Evolutionary conservation across 2,113 vertebrate species (phyloP).

Genomic region (Calonectris borealis): DNA sequence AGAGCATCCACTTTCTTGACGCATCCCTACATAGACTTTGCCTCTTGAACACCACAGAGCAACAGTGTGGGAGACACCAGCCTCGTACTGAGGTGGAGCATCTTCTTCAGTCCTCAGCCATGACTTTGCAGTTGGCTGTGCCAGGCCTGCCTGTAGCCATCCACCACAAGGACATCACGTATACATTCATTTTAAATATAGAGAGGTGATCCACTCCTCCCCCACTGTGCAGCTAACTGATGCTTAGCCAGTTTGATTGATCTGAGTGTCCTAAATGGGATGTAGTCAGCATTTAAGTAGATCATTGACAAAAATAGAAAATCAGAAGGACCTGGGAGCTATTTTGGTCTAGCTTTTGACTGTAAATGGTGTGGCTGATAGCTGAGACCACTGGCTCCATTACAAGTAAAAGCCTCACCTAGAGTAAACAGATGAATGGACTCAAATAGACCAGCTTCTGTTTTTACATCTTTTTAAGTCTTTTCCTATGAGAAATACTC

Average conservation of each 20-base stretch:
- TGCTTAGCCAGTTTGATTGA: slow-evolving; percentile 20
- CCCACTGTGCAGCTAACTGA: neutral
- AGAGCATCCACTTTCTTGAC: neutral
- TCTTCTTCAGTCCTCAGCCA: neutral
- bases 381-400: slow-evolving; percentile 34
- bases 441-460: neutral
- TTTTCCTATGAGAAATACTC: neutral
- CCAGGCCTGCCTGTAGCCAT: neutral
- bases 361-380: slow-evolving; percentile 57
- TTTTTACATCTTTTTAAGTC: neutral
- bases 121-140: neutral
- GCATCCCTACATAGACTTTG: neutral
- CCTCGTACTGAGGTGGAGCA: neutral
- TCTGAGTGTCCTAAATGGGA: neutral
- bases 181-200: neutral
- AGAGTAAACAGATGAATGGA: slow-evolving; percentile 11
- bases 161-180: neutral
- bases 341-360: slow-evolving; percentile 54
- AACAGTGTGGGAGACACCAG: neutral
- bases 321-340: slow-evolving; percentile 17
- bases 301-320: slow-evolving; percentile 60
- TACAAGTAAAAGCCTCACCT: slow-evolving; percentile 38
- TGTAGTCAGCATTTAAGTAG: slow-evolving; percentile 48
- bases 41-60: neutral
- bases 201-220: neutral